Evolutionary conservation across 2,113 vertebrate species (phyloP).

Genomic region (Haliaeetus leucogaster): DNA sequence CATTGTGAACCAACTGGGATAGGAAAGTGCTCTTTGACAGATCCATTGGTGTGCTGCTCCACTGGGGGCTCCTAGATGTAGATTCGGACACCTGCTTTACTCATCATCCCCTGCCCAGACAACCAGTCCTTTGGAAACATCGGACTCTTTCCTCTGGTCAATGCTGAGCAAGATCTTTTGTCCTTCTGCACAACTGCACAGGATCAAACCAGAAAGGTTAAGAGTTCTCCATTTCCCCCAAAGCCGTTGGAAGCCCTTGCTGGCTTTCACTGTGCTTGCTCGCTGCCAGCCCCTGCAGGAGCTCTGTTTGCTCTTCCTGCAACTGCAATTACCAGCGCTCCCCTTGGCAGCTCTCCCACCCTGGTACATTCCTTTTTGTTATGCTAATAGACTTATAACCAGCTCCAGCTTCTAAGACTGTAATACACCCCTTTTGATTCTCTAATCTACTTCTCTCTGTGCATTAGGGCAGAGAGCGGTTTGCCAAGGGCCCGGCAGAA

Average conservation of each 20-base stretch:
- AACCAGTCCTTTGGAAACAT: background rate
- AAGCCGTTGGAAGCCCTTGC: constrained; percentile 24
- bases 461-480: background rate
- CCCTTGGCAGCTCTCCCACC: constrained; percentile 22
- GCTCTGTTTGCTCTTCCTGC: constrained; percentile 28
- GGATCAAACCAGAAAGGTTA: constrained; percentile 9
- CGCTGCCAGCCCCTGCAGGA: background rate
- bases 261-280: background rate
- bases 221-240: constrained; percentile 1
- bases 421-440: constrained; percentile 24
- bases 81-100: background rate
- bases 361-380: constrained; percentile 55
- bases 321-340: constrained; percentile 21
- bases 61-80: background rate
- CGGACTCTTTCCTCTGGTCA: background rate
- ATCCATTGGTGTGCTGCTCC: background rate
- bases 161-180: background rate
- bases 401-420: constrained; percentile 42
- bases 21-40: background rate
- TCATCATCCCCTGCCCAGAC: background rate
- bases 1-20: background rate
- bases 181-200: background rate
- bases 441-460: constrained; percentile 28
- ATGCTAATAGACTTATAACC: constrained; percentile 55
- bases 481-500: constrained; percentile 4